These are phyloP conservation scores for Hirtodrosophila duncani DNA, from an alignment of 2,888 invertebrate species.

Conservation along the genomic window DNA sequence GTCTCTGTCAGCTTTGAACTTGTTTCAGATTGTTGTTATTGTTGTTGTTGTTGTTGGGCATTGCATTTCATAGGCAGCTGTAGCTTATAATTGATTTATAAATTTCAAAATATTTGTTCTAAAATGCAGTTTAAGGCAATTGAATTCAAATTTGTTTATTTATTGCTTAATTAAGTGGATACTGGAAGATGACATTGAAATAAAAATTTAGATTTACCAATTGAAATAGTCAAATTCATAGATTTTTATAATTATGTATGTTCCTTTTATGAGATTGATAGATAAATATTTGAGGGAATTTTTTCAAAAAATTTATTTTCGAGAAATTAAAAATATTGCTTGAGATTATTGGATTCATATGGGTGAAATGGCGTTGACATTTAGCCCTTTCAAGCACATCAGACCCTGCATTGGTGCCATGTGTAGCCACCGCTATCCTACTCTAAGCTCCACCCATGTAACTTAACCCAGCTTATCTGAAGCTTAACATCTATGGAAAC, in stretches of 20 bases:
- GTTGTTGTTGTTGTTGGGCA: conserved; percentile 8
- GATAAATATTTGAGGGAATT: neutral
- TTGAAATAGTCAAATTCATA: neutral
- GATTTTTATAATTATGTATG: neutral
- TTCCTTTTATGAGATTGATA: no score
- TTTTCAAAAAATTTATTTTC: neutral
- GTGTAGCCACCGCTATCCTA: no score
- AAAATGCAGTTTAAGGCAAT: neutral
- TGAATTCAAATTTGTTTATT: conserved; percentile 7
- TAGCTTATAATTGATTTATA: conserved; percentile 29
- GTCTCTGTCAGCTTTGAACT: conserved; percentile 17
- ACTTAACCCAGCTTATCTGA: no score
- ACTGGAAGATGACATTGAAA: no score
- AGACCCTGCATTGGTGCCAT: no score
- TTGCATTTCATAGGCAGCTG: conserved; percentile 18
- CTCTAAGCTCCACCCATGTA: no score
- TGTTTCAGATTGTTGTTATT: conserved; percentile 1
- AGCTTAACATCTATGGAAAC: no score
- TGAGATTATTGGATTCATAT: no score
- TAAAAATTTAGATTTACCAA: conserved; percentile 10
- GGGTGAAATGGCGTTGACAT: no score
- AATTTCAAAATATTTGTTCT: conserved; percentile 6
- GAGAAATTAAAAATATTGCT: no score
- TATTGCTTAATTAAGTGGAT: conserved; percentile 16
- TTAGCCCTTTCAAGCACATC: no score